Conservation (phyloP, 2,113 vertebrate genomes). For the Cynopterus brachyotis region DNA sequence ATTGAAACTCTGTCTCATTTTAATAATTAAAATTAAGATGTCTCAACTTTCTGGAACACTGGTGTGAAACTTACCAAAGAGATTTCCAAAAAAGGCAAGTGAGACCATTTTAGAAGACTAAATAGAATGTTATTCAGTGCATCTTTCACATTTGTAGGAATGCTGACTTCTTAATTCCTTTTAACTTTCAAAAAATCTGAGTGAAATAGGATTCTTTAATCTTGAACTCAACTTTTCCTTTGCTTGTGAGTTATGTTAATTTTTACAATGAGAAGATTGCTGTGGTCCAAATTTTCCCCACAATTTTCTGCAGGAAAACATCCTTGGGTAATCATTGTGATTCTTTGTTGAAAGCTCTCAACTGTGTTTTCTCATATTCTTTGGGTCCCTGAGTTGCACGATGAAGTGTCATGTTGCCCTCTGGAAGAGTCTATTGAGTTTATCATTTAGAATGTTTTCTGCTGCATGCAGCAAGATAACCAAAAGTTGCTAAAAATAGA, state of each 20-base stretch:
- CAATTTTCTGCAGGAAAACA: background rate
- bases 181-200: background rate
- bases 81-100: conserved; percentile 41
- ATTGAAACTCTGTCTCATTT: conserved; percentile 49
- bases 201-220: background rate
- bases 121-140: background rate
- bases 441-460: background rate
- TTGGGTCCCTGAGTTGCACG: background rate
- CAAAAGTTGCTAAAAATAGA: background rate
- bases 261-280: background rate
- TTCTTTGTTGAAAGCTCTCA: background rate
- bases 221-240: background rate
- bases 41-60: conserved; percentile 53
- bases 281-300: background rate
- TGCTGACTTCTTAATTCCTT: conserved; percentile 15
- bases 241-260: background rate
- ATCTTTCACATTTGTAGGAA: background rate
- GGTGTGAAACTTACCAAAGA: conserved; percentile 48
- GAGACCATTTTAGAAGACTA: conserved; percentile 43
- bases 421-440: background rate
- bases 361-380: background rate
- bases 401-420: background rate
- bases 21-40: conserved; percentile 69
- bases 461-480: background rate
- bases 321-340: background rate